Conservation (phyloP, 1,140 invertebrate genomes). For the Penaeus chinensis region DNA sequence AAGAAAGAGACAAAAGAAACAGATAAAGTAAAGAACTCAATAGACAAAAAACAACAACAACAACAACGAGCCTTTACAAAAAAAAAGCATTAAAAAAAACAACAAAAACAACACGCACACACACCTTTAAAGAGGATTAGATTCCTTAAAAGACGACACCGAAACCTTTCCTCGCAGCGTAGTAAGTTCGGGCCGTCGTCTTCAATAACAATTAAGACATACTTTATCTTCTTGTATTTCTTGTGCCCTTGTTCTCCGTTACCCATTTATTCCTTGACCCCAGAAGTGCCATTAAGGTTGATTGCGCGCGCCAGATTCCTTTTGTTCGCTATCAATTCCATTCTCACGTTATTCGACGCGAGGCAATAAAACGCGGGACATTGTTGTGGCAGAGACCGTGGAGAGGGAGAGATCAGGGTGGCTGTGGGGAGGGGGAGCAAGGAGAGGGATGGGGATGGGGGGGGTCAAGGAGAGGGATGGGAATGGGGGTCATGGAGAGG, state of each 20-base stretch:
- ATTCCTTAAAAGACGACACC: too few relatives aligned
- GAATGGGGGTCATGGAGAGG: neutral
- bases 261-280: constrained; percentile 14
- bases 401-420: neutral
- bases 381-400: neutral
- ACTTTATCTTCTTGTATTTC: neutral
- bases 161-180: too few relatives aligned
- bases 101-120: too few relatives aligned
- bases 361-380: constrained; percentile 3
- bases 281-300: constrained; percentile 47
- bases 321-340: constrained; percentile 38
- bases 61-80: too few relatives aligned
- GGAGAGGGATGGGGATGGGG: neutral
- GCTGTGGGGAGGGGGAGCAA: neutral
- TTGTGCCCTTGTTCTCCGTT: too few relatives aligned
- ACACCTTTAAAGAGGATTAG: too few relatives aligned
- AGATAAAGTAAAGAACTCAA: too few relatives aligned
- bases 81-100: too few relatives aligned
- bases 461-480: neutral
- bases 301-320: constrained; percentile 38
- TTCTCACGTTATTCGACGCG: constrained; percentile 17
- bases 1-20: too few relatives aligned
- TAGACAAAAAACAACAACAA: too few relatives aligned
- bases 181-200: too few relatives aligned
- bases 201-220: neutral